A percentile compares a stretch with the other conserved stretches of the same genome.
Evolutionary conservation across 1,140 invertebrate species (phyloP).

Genomic region (Tetraneura akinire): DNA sequence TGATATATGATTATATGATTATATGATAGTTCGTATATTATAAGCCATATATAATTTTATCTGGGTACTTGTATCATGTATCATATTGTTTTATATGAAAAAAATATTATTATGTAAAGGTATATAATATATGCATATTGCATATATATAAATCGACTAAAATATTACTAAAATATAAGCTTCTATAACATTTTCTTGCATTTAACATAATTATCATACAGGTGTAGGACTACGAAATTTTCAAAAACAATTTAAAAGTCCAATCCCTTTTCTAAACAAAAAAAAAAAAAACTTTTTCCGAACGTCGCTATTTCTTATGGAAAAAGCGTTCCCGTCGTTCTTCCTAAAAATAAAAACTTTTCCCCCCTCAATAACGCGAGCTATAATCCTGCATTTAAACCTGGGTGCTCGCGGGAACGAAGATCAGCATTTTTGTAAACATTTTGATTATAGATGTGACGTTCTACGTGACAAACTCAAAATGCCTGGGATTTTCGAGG

Average conservation of each 20-base stretch:
- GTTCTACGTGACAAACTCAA: conserved; percentile 44
- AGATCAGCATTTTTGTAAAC: conserved; percentile 51
- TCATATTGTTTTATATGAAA: too few species aligned
- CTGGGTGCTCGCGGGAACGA: conserved; percentile 20
- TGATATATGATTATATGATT: too few species aligned
- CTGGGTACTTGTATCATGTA: too few species aligned
- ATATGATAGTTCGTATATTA: too few species aligned
- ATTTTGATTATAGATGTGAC: conserved; percentile 49
- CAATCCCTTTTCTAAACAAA: conserved; percentile 32
- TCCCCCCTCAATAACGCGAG: conserved; percentile 2
- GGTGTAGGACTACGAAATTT: conserved; percentile 27
- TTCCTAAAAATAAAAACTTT: conserved; percentile 45
- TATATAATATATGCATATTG: too few species aligned
- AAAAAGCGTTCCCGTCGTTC: conserved; percentile 29
- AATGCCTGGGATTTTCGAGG: conserved; percentile 28
- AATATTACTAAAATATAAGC: conserved; percentile 12
- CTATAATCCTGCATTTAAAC: conserved; percentile 43
- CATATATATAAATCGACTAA: too few species aligned
- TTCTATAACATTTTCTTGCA: background rate
- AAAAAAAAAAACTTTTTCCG: conserved; percentile 11
- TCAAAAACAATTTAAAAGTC: conserved; percentile 35
- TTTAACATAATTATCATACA: conserved; percentile 16
- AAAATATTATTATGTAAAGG: too few species aligned
- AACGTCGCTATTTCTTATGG: conserved; percentile 7
- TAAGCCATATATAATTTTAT: too few species aligned